Evolutionary conservation across 1,140 invertebrate genomes (phyloP), one percentile per base, ranked within the genome.

Genomic region (Platorchestia sp.): DNA sequence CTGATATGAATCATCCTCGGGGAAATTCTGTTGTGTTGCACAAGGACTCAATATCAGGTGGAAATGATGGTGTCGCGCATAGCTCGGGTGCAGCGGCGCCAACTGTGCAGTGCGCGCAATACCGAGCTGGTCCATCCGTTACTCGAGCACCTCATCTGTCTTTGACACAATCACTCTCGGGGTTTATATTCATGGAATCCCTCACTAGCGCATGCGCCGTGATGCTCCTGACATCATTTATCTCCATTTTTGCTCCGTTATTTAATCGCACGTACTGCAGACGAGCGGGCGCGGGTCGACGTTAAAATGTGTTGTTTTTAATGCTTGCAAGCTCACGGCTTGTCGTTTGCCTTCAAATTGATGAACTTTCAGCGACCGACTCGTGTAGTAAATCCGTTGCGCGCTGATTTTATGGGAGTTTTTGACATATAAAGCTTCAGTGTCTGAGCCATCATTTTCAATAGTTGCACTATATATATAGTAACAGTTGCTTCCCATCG

Each of bases 121-220:
- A 40, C 45, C 6, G 91, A 42, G 40, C 45, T 0, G 91, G 43
- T 93, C 45, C 91, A 93, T 93, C 91, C 43, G 44, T 93, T 93
- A 93, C 43, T 42, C 91, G 41, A 47, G 45, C 91, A 47, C 45
- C 91, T 93, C 91, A 93, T 93, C 45, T 45, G 45, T 93, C 91
- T 93, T 45, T 44, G 43, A 45, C 45, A 47, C 91, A 93, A 93
- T 93, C 91, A 93, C 91, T 93, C 91, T 45, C 91, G 27, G 91
- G 91, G 44, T 93, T 93, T 93, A 93, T 93, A 93, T 93, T 93
- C 91, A 93, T 93, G 45, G 91, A 93, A 93, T 93, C 91, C 36
- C 43, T 45, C 91, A 44, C 91, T 45, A 1, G 91, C 45, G 91
- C 45, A 47, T 45, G 91, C 36, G 91, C 91, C 43, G 91, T 47